A percentile compares a stretch with the other conserved stretches of the same genome.
phyloP scores from a whole-genome alignment of 2,888 invertebrate genomes.

The Chymomyza caudatula region DNA sequence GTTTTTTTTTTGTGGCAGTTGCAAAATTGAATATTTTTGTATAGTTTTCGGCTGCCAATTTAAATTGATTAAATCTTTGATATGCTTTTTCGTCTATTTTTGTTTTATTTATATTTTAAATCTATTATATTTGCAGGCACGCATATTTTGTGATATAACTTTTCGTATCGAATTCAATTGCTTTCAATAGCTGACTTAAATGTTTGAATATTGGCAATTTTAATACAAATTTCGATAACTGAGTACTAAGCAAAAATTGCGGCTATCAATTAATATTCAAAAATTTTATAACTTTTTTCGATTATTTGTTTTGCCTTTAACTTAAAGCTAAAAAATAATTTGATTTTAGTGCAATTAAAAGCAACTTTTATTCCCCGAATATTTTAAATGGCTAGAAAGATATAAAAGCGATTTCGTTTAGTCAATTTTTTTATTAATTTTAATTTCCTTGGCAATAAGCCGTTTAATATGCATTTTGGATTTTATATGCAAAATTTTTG shows the following conservation, averaged over 20 bases:
- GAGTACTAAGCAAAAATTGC: too few relatives aligned
- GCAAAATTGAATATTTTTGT: background rate
- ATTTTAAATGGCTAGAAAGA: background rate
- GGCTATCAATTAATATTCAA: too few relatives aligned
- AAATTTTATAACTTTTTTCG: too few relatives aligned
- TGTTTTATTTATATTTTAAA: background rate
- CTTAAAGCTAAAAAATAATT: background rate
- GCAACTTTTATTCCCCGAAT: background rate
- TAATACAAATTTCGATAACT: too few relatives aligned
- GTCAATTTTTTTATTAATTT: background rate
- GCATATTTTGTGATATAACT: too few relatives aligned
- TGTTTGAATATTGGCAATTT: too few relatives aligned
- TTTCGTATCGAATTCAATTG: too few relatives aligned
- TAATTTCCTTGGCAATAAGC: too few relatives aligned
- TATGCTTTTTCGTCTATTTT: background rate
- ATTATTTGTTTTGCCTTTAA: too few relatives aligned
- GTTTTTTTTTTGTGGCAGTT: background rate
- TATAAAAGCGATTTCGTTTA: background rate
- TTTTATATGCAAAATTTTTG: too few relatives aligned
- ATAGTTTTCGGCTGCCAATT: background rate
- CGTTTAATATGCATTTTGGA: too few relatives aligned
- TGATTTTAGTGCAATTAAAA: background rate
- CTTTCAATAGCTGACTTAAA: too few relatives aligned
- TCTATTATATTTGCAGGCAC: background rate
- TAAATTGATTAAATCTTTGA: background rate